phyloP scores from a whole-genome alignment of 2,797 vertebrate genomes.

The Lithobates sylvaticus region DNA sequence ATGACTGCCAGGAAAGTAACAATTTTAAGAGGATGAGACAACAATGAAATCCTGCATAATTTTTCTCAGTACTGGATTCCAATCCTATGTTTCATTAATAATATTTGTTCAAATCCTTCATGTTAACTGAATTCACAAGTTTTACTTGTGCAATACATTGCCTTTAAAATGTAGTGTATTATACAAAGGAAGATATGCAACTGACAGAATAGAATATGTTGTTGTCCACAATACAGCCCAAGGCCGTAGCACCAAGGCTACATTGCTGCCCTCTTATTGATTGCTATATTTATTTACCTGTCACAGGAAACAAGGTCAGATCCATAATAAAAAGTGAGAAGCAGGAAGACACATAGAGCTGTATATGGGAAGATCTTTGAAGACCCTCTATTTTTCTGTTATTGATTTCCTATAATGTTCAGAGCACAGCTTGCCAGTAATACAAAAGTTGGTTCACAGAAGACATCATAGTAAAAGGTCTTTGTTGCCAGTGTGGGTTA shows the following conservation, averaged over 20 bases:
- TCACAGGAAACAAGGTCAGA: constrained; percentile 23
- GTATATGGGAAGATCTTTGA: background rate
- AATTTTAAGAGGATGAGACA: too few species aligned
- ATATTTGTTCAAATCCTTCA: background rate
- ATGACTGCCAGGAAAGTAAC: too few species aligned
- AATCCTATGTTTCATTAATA: too few species aligned
- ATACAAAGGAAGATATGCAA: background rate
- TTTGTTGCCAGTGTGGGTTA: constrained; percentile 4
- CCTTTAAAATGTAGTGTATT: background rate
- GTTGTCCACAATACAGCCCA: constrained; percentile 14
- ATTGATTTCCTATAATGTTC: constrained; percentile 32
- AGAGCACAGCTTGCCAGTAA: background rate
- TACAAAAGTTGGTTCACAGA: background rate
- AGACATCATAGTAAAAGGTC: background rate
- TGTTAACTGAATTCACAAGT: background rate
- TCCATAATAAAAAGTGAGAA: constrained; percentile 2
- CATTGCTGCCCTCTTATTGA: background rate
- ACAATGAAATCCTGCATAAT: too few species aligned
- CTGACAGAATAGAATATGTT: background rate
- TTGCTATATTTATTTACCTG: constrained; percentile 34
- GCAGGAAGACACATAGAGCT: background rate
- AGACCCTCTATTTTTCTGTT: constrained; percentile 7
- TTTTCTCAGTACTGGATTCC: too few species aligned
- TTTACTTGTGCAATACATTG: background rate
- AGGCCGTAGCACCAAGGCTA: background rate